Base-by-base conservation (phyloP, 2,888 invertebrate genomes). In the Parochlus steinenii region DNA sequence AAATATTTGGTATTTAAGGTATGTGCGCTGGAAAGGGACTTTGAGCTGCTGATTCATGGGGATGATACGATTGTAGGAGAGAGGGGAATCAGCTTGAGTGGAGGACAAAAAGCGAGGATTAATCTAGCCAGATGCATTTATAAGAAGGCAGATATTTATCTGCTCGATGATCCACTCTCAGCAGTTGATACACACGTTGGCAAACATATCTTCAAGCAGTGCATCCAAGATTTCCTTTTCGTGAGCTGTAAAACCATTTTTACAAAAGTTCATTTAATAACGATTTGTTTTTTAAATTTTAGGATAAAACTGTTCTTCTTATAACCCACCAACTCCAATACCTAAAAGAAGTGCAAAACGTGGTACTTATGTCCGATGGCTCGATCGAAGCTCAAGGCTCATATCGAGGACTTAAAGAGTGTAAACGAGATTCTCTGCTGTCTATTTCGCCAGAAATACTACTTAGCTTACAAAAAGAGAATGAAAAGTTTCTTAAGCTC, bases 121-220 rank as follows among this genome's bases (percentile, higher is more conserved):
- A 78, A 74, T 50, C 58, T 85, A 37, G 79, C 77, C 0, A 62
- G 82, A 47, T 76, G 78, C 2, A 65, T 80, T n/a, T 82, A 80
- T 47, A 68, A 69, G 27, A 67, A 77, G 39, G 71, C 77, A 0
- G 79, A 80, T 46, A 70, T 82, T 42, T 82, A 79, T 46, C 52
- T 82, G 12, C 53, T 83, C 29, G 82, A 83, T 47, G 82, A 83
- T 58, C 81, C 82, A 0, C 56, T 83, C 65, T 67, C 78, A 33
- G 81, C 82, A 1, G 81, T 83, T 1, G 83, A 83, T 50, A 65
- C 78, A 0, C 72, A 75, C 45, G 81, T 82, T 2, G 77, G 79
- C 5, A 71, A 74, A 45, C 73, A 77, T 49, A 64, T 83, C 42
- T 82, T 80, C 50, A 73, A 80, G 38, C 68, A 74, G 46, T 82